Evolutionary conservation across 2,888 invertebrate genomes (phyloP).

Genomic region (Caenorhabditis sp.): DNA sequence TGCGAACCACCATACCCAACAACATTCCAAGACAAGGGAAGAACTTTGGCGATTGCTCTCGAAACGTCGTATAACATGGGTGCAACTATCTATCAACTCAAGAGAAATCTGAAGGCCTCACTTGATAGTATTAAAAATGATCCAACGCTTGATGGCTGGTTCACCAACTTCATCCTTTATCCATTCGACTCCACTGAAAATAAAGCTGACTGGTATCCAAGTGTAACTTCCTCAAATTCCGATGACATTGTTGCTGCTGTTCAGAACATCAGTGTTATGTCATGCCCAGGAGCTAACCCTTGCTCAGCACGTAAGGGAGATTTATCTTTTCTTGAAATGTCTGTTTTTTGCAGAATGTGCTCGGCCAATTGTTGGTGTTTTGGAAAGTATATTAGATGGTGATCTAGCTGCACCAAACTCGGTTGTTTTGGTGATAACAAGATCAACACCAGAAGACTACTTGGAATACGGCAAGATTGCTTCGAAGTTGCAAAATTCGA

Average conservation of each 20-base stretch:
- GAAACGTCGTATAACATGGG: conserved; percentile 59
- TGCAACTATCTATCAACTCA: conserved; percentile 49
- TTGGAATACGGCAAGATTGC: conserved; percentile 32
- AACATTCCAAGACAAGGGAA: conserved; percentile 47
- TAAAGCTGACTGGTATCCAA: conserved; percentile 48
- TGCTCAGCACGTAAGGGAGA: conserved; percentile 30
- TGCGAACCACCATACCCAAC: conserved; percentile 59
- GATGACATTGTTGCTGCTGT: conserved; percentile 53
- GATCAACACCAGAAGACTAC: conserved; percentile 60
- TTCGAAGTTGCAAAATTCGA: conserved; percentile 24
- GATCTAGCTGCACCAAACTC: conserved; percentile 51
- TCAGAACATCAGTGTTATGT: conserved; percentile 39
- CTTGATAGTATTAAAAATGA: conserved; percentile 43
- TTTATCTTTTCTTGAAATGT: neutral
- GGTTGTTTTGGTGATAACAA: conserved; percentile 55
- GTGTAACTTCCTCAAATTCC: conserved; percentile 32
- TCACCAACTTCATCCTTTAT: conserved; percentile 55
- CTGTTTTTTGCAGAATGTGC: conserved; percentile 47
- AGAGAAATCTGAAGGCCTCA: conserved; percentile 43
- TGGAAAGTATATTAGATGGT: conserved; percentile 33
- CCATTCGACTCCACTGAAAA: conserved; percentile 62
- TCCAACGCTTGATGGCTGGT: conserved; percentile 54
- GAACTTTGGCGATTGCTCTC: conserved; percentile 56
- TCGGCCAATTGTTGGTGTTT: conserved; percentile 51
- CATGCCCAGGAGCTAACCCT: conserved; percentile 43